phyloP scores from a whole-genome alignment of 2,797 vertebrate genomes.

The Bradypodion pumilum region DNA sequence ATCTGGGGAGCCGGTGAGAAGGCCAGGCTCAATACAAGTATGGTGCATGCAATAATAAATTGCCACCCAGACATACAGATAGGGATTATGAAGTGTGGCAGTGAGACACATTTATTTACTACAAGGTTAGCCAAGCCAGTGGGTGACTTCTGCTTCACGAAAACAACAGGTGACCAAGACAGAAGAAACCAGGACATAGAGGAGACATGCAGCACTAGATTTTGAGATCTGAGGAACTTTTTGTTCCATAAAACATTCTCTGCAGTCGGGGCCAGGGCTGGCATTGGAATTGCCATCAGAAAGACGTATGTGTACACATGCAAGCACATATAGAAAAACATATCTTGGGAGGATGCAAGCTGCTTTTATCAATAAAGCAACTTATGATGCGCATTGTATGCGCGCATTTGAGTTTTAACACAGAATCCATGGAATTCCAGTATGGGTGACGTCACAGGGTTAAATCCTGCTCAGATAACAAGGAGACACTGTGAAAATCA shows the following conservation, averaged over 20 bases:
- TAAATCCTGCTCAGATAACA: background rate
- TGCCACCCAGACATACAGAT: background rate
- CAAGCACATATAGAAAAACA: background rate
- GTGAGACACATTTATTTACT: background rate
- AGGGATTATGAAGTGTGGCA: no score
- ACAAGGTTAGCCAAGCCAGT: no score
- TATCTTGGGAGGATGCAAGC: background rate
- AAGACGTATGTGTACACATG: no score
- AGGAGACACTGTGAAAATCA: no score
- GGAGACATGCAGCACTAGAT: background rate
- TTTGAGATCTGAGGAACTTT: no score
- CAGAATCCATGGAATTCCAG: background rate
- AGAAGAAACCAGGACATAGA: background rate
- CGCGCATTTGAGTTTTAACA: background rate
- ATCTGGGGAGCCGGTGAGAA: no score
- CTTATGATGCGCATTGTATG: background rate
- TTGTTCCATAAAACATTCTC: background rate
- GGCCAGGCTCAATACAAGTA: background rate
- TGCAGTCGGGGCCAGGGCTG: background rate
- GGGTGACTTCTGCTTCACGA: background rate
- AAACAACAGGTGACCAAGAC: background rate
- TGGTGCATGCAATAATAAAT: background rate
- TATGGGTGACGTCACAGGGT: background rate
- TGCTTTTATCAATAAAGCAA: background rate
- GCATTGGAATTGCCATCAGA: no score